phyloP scores from a whole-genome alignment of 2,797 vertebrate species.

The Notoglanidium macrostoma region DNA sequence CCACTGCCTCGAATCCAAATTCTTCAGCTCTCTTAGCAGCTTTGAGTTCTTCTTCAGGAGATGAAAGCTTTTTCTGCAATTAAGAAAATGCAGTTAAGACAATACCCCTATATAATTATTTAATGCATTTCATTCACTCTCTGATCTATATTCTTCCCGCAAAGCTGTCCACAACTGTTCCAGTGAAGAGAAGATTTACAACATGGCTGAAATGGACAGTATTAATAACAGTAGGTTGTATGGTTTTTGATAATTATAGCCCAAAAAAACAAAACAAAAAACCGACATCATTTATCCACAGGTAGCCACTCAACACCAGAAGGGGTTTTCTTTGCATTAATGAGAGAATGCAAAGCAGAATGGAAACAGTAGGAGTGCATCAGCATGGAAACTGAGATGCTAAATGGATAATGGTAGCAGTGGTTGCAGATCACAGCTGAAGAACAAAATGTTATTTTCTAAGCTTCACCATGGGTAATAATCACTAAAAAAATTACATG shows the following conservation, averaged over 20 bases:
- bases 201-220: not conserved
- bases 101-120: not conserved
- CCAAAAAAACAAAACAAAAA: not conserved
- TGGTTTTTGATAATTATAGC: constrained; percentile 20
- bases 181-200: constrained; percentile 3
- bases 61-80: constrained; percentile 92
- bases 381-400: not conserved
- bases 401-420: not conserved
- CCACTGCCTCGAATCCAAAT: constrained; percentile 98
- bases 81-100: constrained; percentile 37
- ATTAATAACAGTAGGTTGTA: not conserved
- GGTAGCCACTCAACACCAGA: constrained; percentile 64
- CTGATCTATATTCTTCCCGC: not conserved
- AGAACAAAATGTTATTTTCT: constrained; percentile 49
- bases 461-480: constrained; percentile 19
- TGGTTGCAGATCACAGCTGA: constrained; percentile 72
- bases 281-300: not conserved
- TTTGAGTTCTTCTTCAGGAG: constrained; percentile 98
- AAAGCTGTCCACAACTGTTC: not conserved
- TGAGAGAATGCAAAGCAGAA: constrained; percentile 56
- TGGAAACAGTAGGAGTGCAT: constrained; percentile 67
- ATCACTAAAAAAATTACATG: constrained; percentile 40
- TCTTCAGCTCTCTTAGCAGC: constrained; percentile 94
- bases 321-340: constrained; percentile 72
- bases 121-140: constrained; percentile 3